A percentile compares a stretch with the other conserved stretches of the same genome.
These are phyloP conservation scores for Platygyra sinensis DNA, from an alignment of 64 coral and sea anemone species.

Conservation along the genomic window DNA sequence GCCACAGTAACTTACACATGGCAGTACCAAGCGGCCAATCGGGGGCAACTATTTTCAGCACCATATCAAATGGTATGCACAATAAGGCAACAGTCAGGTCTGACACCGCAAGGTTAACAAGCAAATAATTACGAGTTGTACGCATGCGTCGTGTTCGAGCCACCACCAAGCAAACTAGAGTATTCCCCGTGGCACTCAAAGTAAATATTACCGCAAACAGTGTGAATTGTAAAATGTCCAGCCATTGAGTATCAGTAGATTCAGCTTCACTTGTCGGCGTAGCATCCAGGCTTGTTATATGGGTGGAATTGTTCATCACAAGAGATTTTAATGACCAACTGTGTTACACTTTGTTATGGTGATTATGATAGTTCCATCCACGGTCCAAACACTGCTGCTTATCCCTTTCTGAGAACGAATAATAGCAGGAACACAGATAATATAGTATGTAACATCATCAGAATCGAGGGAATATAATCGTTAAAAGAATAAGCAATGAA, in stretches of 20 bases:
- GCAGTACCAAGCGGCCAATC: conserved; percentile 30
- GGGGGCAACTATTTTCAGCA: conserved; percentile 22
- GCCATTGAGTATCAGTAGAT: neutral
- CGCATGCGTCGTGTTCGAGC: conserved; percentile 58
- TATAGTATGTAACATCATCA: too few relatives aligned
- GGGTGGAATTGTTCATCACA: neutral
- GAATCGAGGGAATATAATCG: too few relatives aligned
- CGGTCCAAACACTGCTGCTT: too few relatives aligned
- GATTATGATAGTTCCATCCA: too few relatives aligned
- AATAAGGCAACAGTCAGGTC: conserved; percentile 61
- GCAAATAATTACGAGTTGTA: conserved; percentile 81
- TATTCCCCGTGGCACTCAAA: conserved; percentile 47
- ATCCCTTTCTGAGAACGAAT: too few relatives aligned
- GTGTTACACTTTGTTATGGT: too few relatives aligned
- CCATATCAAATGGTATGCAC: conserved; percentile 70
- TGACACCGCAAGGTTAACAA: conserved; percentile 86
- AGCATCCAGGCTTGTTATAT: neutral
- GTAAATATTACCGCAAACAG: conserved; percentile 48
- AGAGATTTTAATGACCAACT: neutral
- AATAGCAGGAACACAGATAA: too few relatives aligned
- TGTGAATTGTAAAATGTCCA: conserved; percentile 40
- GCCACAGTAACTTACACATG: conserved; percentile 69
- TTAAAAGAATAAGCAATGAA: too few relatives aligned
- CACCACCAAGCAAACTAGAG: conserved; percentile 76
- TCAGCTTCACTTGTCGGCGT: neutral